These are phyloP conservation scores for Pangasius larnaudii DNA, from an alignment of 2,797 vertebrate species.

Conservation along the genomic window DNA sequence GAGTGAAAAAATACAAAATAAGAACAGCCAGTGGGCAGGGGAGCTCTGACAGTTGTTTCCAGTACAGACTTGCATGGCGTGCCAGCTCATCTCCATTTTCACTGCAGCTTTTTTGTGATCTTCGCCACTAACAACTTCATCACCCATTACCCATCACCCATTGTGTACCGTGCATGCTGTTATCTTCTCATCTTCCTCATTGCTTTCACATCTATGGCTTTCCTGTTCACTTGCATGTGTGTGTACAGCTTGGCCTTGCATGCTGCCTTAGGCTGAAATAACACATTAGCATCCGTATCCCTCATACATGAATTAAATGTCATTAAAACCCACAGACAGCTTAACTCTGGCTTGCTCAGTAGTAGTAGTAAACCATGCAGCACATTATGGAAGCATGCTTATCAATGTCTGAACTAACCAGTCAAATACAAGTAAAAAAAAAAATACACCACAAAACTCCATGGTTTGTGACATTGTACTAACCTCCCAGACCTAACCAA, in stretches of 20 bases:
- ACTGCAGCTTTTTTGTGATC: constrained; percentile 49
- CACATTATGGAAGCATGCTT: constrained; percentile 73
- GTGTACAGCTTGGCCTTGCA: constrained; percentile 49
- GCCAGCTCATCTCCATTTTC: constrained; percentile 65
- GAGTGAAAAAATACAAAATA: background rate
- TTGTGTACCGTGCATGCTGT: constrained; percentile 64
- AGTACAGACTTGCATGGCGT: constrained; percentile 81
- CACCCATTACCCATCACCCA: constrained; percentile 35
- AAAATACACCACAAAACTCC: constrained; percentile 45
- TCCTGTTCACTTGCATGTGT: constrained; percentile 46
- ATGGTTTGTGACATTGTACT: constrained; percentile 58
- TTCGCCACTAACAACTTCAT: constrained; percentile 71
- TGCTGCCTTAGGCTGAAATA: constrained; percentile 39
- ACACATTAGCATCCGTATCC: constrained; percentile 19
- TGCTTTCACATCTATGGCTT: constrained; percentile 36
- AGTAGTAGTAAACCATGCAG: constrained; percentile 61
- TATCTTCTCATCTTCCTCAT: constrained; percentile 56
- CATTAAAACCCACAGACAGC: constrained; percentile 27
- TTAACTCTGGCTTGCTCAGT: constrained; percentile 73
- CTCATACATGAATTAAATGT: constrained; percentile 28
- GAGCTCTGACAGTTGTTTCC: constrained; percentile 79
- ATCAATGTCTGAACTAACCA: constrained; percentile 62
- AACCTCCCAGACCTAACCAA: constrained; percentile 52
- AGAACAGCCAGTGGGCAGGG: constrained; percentile 36
- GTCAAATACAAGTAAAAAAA: constrained; percentile 38